phyloP scores from a whole-genome alignment of 2,113 vertebrate genomes.

The Rafetus swinhoei region DNA sequence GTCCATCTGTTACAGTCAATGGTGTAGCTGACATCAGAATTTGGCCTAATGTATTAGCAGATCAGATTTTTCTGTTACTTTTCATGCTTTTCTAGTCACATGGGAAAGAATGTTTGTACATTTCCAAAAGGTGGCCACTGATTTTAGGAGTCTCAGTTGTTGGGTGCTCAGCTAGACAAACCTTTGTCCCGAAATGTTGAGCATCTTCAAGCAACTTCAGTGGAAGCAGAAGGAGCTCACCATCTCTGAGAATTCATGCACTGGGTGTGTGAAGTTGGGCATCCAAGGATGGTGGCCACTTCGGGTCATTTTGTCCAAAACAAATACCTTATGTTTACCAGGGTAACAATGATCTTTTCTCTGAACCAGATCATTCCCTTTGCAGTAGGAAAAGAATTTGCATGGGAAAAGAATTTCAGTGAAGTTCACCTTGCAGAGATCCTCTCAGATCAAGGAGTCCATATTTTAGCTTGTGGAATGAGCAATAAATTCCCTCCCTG shows the following conservation, averaged over 20 bases:
- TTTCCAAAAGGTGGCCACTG: not conserved
- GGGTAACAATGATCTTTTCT: not conserved
- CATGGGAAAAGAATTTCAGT: not conserved
- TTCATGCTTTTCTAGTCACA: not conserved
- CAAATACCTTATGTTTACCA: not conserved
- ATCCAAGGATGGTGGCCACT: not conserved
- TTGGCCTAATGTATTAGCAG: not conserved
- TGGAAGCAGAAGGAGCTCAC: slow-evolving; percentile 8
- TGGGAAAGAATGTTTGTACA: not conserved
- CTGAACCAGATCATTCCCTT: not conserved
- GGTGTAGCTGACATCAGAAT: slow-evolving; percentile 17
- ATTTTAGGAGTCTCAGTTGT: not conserved
- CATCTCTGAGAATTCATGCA: not conserved
- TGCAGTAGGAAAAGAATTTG: not conserved
- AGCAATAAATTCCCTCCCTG: not conserved
- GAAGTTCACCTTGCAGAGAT: not conserved
- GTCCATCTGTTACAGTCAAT: not conserved
- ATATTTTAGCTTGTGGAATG: not conserved
- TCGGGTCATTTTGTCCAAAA: slow-evolving; percentile 44
- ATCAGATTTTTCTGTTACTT: not conserved
- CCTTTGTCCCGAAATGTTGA: not conserved
- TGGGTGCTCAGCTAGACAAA: slow-evolving; percentile 9
- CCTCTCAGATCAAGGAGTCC: not conserved
- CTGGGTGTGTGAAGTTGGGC: slow-evolving; percentile 19
- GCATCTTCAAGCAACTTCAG: not conserved